Percentiles rank a stretch among this genome's conserved stretches.
Evolutionary conservation across 2,113 vertebrate genomes (phyloP).

Genomic region (Formicarius rufipectus): DNA sequence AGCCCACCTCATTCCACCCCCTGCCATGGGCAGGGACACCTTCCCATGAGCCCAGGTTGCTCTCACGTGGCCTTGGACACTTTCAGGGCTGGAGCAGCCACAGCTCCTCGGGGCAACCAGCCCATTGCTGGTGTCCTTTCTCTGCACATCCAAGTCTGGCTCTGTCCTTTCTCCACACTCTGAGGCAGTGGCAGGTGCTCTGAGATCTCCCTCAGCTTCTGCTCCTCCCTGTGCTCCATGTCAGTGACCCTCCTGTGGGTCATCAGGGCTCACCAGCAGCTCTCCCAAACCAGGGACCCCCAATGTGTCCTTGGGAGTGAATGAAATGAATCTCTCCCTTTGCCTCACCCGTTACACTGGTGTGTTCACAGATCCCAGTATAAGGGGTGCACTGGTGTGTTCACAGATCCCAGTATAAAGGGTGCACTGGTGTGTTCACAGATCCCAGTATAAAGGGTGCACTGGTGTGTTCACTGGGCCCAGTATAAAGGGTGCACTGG

Average conservation of each 20-base stretch:
- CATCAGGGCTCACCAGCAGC: background rate
- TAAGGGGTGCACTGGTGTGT: too few species aligned
- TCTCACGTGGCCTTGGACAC: background rate
- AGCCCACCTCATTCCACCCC: too few species aligned
- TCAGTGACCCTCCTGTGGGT: background rate
- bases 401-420: too few species aligned
- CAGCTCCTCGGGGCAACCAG: background rate
- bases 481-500: too few species aligned
- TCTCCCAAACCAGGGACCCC: too few species aligned
- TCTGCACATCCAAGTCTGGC: background rate
- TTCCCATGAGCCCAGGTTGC: rapidly evolving
- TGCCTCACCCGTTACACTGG: too few species aligned
- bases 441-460: too few species aligned
- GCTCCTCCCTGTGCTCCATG: background rate
- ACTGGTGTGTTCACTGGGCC: too few species aligned
- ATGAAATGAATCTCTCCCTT: too few species aligned
- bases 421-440: too few species aligned
- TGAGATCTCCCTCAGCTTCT: background rate
- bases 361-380: too few species aligned
- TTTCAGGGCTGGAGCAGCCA: background rate
- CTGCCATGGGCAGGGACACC: background rate
- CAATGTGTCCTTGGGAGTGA: too few species aligned
- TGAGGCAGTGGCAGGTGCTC: background rate
- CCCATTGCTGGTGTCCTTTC: background rate
- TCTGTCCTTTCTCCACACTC: background rate